Conservation (phyloP, 1,140 invertebrate species). For the Saccostrea cuccullata region DNA sequence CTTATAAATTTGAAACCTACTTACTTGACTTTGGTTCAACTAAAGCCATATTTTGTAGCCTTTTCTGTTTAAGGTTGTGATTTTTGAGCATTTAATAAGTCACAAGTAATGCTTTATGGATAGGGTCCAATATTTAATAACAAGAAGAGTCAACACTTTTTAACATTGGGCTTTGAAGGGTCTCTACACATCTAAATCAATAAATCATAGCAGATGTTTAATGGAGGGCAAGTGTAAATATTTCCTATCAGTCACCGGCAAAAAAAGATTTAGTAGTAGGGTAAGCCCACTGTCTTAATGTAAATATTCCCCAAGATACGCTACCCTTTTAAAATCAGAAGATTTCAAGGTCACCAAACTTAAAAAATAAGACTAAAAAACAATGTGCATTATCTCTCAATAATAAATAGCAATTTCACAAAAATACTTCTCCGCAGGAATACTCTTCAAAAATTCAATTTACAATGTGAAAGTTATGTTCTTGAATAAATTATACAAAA, state of each 20-base stretch:
- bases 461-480: background rate
- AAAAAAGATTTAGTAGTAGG: background rate
- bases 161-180: background rate
- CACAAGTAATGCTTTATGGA: background rate
- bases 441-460: background rate
- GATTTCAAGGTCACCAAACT: background rate
- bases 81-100: background rate
- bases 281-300: too few species aligned
- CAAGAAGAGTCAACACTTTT: constrained; percentile 24
- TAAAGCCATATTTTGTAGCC: background rate
- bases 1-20: background rate
- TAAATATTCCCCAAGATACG: background rate
- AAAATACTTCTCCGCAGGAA: too few species aligned
- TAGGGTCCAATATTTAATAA: constrained; percentile 27
- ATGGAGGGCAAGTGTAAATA: constrained; percentile 6
- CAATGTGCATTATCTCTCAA: background rate
- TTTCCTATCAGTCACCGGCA: background rate
- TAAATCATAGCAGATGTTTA: constrained; percentile 3
- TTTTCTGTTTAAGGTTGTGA: background rate
- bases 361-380: background rate
- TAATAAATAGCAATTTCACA: background rate
- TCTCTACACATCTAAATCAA: constrained; percentile 2
- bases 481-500: background rate
- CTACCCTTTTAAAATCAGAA: background rate
- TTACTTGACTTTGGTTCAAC: constrained; percentile 8